phyloP scores from a whole-genome alignment of 2,888 invertebrate species.

The Chalcis sispes region DNA sequence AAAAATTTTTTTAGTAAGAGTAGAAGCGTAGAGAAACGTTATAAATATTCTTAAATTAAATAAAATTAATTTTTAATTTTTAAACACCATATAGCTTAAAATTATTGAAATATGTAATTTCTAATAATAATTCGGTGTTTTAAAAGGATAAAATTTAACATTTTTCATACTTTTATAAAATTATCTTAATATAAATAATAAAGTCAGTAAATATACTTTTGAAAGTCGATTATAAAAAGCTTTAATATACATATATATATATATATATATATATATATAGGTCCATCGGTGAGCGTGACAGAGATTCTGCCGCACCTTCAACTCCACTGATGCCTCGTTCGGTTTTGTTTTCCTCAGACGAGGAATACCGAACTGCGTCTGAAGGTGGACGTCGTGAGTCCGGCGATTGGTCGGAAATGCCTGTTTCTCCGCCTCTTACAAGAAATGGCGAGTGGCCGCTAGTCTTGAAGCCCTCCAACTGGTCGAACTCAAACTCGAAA shows the following conservation, averaged over 20 bases:
- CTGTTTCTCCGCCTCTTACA: slow-evolving; percentile 78
- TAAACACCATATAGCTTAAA: too few relatives aligned
- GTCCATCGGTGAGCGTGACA: slow-evolving; percentile 69
- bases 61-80: too few relatives aligned
- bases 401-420: slow-evolving; percentile 88
- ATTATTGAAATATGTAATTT: too few relatives aligned
- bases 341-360: slow-evolving; percentile 88
- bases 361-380: slow-evolving; percentile 91
- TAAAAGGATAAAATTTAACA: background rate
- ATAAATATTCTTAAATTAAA: too few relatives aligned
- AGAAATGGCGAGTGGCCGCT: slow-evolving; percentile 69
- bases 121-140: background rate
- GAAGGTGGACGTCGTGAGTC: slow-evolving; percentile 89
- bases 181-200: too few relatives aligned
- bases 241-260: too few relatives aligned
- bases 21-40: too few relatives aligned
- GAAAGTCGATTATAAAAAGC: too few relatives aligned
- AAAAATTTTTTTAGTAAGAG: too few relatives aligned
- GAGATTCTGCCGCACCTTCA: slow-evolving; percentile 77
- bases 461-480: slow-evolving; percentile 60
- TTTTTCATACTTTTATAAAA: background rate
- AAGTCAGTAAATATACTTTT: too few relatives aligned
- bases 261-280: slow-evolving; percentile 29
- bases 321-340: slow-evolving; percentile 84
- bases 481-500: slow-evolving; percentile 68